A percentile compares a stretch with the other conserved stretches of the same genome.
phyloP scores from a whole-genome alignment of 2,888 invertebrate species.

The Megamerina dolium region DNA sequence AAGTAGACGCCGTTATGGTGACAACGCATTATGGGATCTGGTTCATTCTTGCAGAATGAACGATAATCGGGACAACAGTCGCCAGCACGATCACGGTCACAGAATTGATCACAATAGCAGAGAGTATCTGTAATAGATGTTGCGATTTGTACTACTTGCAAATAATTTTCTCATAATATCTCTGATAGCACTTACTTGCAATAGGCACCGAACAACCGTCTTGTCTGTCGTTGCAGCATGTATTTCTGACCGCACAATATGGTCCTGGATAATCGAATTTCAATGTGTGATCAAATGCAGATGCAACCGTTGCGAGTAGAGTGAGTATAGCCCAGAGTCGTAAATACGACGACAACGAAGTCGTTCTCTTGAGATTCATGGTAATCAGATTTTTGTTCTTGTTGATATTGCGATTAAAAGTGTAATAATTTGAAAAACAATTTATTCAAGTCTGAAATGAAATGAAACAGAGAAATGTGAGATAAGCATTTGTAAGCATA shows the following conservation, averaged over 20 bases:
- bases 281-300: constrained; percentile 36
- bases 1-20: constrained; percentile 53
- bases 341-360: neutral
- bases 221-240: constrained; percentile 68
- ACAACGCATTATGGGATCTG: constrained; percentile 45
- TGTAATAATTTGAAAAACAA: no score
- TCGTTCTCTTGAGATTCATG: no score
- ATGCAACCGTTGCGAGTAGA: constrained; percentile 10
- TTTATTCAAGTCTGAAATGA: no score
- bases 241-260: constrained; percentile 39
- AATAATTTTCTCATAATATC: neutral
- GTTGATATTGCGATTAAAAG: no score
- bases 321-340: neutral
- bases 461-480: no score
- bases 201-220: constrained; percentile 81
- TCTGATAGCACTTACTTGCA: constrained; percentile 52
- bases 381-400: no score
- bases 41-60: constrained; percentile 60
- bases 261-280: constrained; percentile 43
- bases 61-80: constrained; percentile 94
- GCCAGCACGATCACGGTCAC: constrained; percentile 61
- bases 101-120: constrained; percentile 94
- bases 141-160: no score
- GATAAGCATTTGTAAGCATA: no score
- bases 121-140: constrained; percentile 58